These are phyloP conservation scores for Apostichopus japonicus DNA, from an alignment of 35 echinoderm and acorn worm genomes.

Conservation along the genomic window DNA sequence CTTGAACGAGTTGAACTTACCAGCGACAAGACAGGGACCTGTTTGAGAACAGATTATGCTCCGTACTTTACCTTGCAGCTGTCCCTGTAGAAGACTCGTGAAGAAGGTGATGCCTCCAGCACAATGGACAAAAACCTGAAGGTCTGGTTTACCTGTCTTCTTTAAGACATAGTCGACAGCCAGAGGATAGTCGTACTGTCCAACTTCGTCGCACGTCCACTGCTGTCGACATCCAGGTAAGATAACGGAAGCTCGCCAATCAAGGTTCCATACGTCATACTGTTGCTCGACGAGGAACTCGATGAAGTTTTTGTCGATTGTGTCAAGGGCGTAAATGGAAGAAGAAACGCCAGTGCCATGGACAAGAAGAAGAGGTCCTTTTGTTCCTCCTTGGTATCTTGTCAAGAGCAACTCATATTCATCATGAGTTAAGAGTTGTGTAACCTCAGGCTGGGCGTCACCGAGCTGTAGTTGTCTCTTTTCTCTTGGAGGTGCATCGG, in stretches of 20 bases:
- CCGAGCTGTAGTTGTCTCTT: constrained; percentile 62
- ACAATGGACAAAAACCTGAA: constrained; percentile 71
- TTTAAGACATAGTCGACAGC: constrained; percentile 66
- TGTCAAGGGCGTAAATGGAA: constrained; percentile 65
- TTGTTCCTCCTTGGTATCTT: constrained; percentile 62
- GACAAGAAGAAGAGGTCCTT: constrained; percentile 72
- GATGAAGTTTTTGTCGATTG: constrained; percentile 76
- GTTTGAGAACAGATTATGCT: constrained; percentile 71
- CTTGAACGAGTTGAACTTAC: constrained; percentile 64
- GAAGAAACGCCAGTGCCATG: constrained; percentile 73
- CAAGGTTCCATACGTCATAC: constrained; percentile 72
- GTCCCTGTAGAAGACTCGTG: constrained; percentile 51
- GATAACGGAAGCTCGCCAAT: constrained; percentile 71
- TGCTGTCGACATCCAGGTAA: constrained; percentile 42
- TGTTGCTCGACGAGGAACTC: constrained; percentile 65
- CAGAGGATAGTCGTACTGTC: constrained; percentile 58
- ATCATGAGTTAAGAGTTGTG: constrained; percentile 57
- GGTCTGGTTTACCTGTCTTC: constrained; percentile 56
- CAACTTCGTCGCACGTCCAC: constrained; percentile 51
- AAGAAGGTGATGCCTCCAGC: constrained; percentile 61
- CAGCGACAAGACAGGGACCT: constrained; percentile 59
- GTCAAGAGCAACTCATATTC: constrained; percentile 65
- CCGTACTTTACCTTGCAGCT: constrained; percentile 65
- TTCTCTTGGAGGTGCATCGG: constrained; percentile 59
- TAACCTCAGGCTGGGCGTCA: constrained; percentile 53